Base-by-base conservation (phyloP, 2,888 invertebrate genomes). In the Acrobasis suavella region DNA sequence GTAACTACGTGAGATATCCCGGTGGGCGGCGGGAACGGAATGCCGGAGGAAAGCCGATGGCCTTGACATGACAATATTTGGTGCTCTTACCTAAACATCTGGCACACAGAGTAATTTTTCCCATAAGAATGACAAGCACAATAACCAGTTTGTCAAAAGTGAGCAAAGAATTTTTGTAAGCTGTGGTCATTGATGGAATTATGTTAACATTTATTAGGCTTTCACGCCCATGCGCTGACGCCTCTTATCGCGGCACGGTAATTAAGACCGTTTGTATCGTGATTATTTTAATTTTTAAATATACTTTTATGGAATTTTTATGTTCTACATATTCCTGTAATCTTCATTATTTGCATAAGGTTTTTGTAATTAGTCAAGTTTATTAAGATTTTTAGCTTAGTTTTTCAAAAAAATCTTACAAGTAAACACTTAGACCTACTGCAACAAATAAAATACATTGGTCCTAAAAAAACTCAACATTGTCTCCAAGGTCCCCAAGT, bases 51-150 rank as follows among this genome's bases (percentile, higher is more conserved):
- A 92, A 92, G 91, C 87, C 75, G 90, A 70, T 83, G 91, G 83
- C 91, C 91, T 92, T 92, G 91, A 91, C 91, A 91, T 82, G 79
- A 89, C 89, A 86, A 86, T 84, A 87, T 89, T 89, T 85, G 87
- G 87, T 88, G 81, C 82, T 83, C 78, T 80, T 83, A 81, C 78
- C 82, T 81, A 80, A 62, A 55, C 62, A 62, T 82, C 78, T 75
- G 75, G 32, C 69, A 73, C 84, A 78, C 80, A 84, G 81, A 75
- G 16, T 38, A 62, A 49, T 1, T 16, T 14, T 9, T 1, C 9
- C 49, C 49, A 17, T 49, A 62, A 16, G n/a, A 55, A 17, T 54
- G n/a, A 15, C 16, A 15, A n/a, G 9, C 16, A 50, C 38, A n/a
- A n/a, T 32, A 8, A 50, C 62, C 80, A 78, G 81, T 72, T 65